Percentiles rank a stretch among this genome's conserved stretches.
Evolutionary conservation across 2,113 vertebrate genomes (phyloP).

Genomic region (Australoheros scitulus): DNA sequence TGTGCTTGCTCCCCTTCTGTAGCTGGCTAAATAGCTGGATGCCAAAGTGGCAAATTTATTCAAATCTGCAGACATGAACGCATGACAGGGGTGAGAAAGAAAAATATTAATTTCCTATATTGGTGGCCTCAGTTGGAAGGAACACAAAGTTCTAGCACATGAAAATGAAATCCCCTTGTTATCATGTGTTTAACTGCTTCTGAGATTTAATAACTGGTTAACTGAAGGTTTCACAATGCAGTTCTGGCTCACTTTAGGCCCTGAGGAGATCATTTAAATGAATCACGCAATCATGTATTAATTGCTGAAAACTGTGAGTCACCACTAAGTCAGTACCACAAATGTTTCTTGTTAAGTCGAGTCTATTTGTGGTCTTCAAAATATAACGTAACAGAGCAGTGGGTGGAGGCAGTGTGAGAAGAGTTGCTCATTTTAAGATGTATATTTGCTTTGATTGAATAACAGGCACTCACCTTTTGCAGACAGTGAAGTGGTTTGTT

Average conservation of each 20-base stretch:
- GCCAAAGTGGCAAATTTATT: background rate
- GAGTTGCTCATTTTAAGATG: background rate
- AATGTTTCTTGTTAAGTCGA: background rate
- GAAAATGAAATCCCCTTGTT: background rate
- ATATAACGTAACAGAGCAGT: too few relatives aligned
- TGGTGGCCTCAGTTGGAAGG: background rate
- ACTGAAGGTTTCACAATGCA: background rate
- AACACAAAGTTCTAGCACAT: background rate
- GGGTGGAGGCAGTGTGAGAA: background rate
- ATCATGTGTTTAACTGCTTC: background rate
- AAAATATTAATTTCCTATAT: background rate
- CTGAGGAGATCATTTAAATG: background rate
- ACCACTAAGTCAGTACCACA: background rate
- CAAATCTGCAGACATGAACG: background rate
- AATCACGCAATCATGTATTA: background rate
- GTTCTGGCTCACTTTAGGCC: background rate
- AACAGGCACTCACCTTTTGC: background rate
- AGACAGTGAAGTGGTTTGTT: background rate
- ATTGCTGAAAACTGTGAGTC: constrained; percentile 4
- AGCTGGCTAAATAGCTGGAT: background rate
- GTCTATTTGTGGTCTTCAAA: background rate
- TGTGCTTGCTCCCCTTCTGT: too few relatives aligned
- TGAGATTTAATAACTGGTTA: background rate
- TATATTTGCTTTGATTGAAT: background rate
- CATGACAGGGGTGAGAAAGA: background rate